These are phyloP conservation scores for Seriola rivoliana DNA, from an alignment of 2,113 vertebrate species.

Conservation along the genomic window DNA sequence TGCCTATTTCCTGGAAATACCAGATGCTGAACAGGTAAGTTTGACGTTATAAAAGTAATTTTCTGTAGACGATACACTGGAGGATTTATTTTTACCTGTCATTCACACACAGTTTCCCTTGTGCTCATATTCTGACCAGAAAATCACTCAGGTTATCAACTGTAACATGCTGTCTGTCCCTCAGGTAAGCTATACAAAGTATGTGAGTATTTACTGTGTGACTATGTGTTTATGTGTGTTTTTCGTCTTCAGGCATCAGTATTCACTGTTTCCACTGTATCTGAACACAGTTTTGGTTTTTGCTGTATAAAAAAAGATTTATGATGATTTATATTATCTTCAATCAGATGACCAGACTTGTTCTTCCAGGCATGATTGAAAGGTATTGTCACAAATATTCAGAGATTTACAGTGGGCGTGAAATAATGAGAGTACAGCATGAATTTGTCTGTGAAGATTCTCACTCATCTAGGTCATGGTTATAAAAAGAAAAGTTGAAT, in stretches of 20 bases:
- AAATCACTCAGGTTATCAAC: slow-evolving; percentile 82
- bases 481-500: no score
- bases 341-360: slow-evolving; percentile 80
- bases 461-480: no score
- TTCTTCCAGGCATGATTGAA: slow-evolving; percentile 83
- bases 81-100: not conserved
- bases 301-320: not conserved
- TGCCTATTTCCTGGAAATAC: slow-evolving; percentile 77
- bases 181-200: slow-evolving; percentile 71
- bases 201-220: not conserved
- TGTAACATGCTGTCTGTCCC: slow-evolving; percentile 84
- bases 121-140: slow-evolving; percentile 65
- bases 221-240: not conserved
- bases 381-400: slow-evolving; percentile 70
- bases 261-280: not conserved
- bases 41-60: not conserved
- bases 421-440: not conserved
- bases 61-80: not conserved
- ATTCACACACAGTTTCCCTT: not conserved
- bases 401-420: not conserved
- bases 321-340: not conserved
- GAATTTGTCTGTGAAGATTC: no score
- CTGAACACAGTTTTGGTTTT: not conserved
- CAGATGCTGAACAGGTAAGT: slow-evolving; percentile 78
- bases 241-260: not conserved